These are phyloP conservation scores for Monoplex corrugatus DNA, from an alignment of 2,888 invertebrate species.

Conservation along the genomic window DNA sequence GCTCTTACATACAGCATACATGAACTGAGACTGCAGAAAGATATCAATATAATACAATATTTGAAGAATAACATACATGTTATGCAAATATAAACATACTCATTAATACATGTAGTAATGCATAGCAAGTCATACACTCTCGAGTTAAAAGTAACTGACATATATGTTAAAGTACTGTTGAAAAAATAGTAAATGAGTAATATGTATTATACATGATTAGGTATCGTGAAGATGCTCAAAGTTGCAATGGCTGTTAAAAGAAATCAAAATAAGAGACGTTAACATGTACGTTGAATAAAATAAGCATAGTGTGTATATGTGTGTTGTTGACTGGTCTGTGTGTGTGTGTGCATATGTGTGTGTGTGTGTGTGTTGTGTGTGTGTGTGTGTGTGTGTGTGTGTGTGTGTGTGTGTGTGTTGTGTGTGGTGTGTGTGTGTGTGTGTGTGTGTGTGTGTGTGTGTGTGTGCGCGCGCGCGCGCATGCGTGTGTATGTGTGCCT, in stretches of 20 bases:
- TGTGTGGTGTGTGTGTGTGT: conserved; percentile 17
- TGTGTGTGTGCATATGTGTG: neutral
- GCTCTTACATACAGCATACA: too few relatives aligned
- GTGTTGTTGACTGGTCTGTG: too few relatives aligned
- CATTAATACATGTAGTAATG: neutral
- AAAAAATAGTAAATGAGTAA: too few relatives aligned
- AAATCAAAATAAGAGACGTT: too few relatives aligned
- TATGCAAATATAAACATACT: conserved; percentile 6
- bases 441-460: neutral
- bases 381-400: conserved; percentile 2
- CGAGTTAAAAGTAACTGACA: neutral
- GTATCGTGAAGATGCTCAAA: too few relatives aligned
- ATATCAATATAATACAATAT: neutral
- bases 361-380: neutral
- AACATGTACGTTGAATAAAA: too few relatives aligned
- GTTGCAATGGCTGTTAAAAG: too few relatives aligned
- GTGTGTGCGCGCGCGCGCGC: neutral
- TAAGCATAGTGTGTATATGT: too few relatives aligned
- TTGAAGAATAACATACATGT: neutral
- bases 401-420: conserved; percentile 23
- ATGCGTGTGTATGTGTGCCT: neutral
- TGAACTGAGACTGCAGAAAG: too few relatives aligned
- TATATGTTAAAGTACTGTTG: too few relatives aligned
- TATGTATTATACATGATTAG: too few relatives aligned
- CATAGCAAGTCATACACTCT: neutral